Evolutionary conservation across 53 echinoderm and acorn worm species (phyloP).

Genomic region (Henricia sp.): DNA sequence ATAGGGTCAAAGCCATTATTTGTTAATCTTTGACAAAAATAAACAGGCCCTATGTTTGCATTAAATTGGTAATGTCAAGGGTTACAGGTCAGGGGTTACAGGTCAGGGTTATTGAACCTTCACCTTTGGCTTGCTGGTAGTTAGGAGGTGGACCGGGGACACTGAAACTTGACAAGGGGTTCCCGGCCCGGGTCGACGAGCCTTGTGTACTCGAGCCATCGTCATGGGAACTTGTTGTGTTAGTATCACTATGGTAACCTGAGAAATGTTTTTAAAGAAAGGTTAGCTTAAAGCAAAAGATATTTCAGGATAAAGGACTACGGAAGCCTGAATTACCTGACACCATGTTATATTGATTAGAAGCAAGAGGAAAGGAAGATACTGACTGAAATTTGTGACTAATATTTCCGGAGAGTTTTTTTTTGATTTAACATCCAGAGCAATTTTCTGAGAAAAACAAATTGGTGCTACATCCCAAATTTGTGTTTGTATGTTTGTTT

Average conservation of each 20-base stretch:
- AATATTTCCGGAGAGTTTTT: too few species aligned
- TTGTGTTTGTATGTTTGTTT: too few species aligned
- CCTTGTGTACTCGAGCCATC: conserved; percentile 76
- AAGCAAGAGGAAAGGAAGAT: background rate
- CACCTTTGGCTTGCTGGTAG: conserved; percentile 73
- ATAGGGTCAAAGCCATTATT: too few species aligned
- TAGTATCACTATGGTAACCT: conserved; percentile 99
- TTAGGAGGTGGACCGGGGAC: conserved; percentile 98
- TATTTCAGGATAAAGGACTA: background rate
- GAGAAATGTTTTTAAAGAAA: conserved; percentile 40
- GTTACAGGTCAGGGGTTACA: conserved; percentile 7
- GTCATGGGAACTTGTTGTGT: conserved; percentile 85
- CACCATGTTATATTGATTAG: too few species aligned
- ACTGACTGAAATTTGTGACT: background rate
- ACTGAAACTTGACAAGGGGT: conserved; percentile 93
- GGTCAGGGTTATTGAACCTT: conserved; percentile 8
- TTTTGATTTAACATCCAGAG: too few species aligned
- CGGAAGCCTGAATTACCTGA: too few species aligned
- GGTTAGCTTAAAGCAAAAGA: background rate
- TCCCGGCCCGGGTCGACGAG: conserved; percentile 66
- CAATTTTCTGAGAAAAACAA: too few species aligned
- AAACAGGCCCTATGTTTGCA: too few species aligned
- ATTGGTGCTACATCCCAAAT: too few species aligned
- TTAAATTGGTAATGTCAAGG: background rate
- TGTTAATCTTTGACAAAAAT: too few species aligned